Conservation (phyloP, 2,113 vertebrate genomes). For the Nyctereutes procyonoides region DNA sequence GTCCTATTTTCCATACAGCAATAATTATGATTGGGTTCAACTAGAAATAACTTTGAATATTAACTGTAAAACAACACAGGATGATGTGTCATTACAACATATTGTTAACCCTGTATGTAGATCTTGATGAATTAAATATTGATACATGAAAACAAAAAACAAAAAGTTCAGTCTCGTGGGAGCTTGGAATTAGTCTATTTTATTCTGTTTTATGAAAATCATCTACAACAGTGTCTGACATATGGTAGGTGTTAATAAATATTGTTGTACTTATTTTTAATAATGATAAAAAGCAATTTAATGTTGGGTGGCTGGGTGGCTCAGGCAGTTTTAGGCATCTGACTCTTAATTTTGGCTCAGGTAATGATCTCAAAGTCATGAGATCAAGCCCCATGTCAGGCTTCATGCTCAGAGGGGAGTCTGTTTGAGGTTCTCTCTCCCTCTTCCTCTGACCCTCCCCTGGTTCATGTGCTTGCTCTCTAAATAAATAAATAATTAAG, state of each 20-base stretch:
- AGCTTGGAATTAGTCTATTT: background rate
- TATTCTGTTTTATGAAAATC: background rate
- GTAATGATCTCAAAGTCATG: background rate
- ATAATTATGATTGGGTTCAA: too few relatives aligned
- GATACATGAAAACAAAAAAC: too few relatives aligned
- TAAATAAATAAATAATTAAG: background rate
- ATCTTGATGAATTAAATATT: too few relatives aligned
- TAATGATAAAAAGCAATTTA: background rate
- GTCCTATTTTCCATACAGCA: too few relatives aligned
- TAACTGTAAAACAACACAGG: too few relatives aligned
- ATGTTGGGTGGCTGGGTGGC: background rate
- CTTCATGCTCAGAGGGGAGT: background rate
- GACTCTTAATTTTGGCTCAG: background rate
- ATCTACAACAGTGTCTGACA: background rate
- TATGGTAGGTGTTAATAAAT: background rate
- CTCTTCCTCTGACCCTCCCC: too few relatives aligned
- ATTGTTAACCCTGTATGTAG: too few relatives aligned
- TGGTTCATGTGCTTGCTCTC: background rate
- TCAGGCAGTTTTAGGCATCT: background rate
- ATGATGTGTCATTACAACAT: too few relatives aligned
- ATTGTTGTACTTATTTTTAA: background rate
- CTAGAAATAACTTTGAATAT: too few relatives aligned
- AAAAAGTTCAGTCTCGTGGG: background rate
- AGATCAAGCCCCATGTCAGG: background rate
- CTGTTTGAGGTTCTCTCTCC: background rate